Conservation (phyloP, 64 coral and sea anemone genomes). For the Pocillopora verrucosa region DNA sequence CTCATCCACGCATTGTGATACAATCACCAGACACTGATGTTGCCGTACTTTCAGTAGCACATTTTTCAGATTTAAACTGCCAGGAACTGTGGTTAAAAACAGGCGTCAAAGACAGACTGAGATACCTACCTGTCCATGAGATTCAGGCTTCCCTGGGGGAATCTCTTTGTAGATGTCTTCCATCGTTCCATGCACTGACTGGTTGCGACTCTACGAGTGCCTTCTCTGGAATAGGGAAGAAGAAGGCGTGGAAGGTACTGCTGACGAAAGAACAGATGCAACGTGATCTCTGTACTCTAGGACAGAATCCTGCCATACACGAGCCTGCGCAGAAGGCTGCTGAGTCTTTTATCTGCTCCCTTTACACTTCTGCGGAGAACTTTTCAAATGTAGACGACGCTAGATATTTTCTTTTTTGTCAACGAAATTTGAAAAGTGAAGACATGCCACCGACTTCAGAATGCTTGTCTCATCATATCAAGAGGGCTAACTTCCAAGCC, state of each 20-base stretch:
- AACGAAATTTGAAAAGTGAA: no score
- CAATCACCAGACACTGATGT: constrained; percentile 50
- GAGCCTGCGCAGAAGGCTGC: not conserved
- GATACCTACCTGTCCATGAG: constrained; percentile 46
- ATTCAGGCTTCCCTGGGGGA: constrained; percentile 12
- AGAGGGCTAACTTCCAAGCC: no score
- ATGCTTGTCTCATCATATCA: no score
- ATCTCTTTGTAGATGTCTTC: constrained; percentile 24
- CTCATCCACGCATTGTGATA: constrained; percentile 40
- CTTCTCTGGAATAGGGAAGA: constrained; percentile 59
- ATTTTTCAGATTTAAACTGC: constrained; percentile 13
- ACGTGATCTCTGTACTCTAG: constrained; percentile 25
- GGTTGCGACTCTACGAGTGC: constrained; percentile 62
- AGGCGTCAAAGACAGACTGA: constrained; percentile 41
- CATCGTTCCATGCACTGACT: constrained; percentile 53
- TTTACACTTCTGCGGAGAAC: constrained; percentile 1
- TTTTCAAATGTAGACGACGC: no score
- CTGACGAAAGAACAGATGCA: constrained; percentile 16
- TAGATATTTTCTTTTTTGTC: no score
- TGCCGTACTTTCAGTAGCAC: not conserved
- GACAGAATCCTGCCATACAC: constrained; percentile 11
- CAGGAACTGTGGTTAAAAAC: constrained; percentile 62
- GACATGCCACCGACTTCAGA: no score
- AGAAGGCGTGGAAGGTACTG: constrained; percentile 56
- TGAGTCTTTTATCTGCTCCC: constrained; percentile 49